Conservation (phyloP, 2,888 invertebrate genomes). For the Poecilus cupreus region DNA sequence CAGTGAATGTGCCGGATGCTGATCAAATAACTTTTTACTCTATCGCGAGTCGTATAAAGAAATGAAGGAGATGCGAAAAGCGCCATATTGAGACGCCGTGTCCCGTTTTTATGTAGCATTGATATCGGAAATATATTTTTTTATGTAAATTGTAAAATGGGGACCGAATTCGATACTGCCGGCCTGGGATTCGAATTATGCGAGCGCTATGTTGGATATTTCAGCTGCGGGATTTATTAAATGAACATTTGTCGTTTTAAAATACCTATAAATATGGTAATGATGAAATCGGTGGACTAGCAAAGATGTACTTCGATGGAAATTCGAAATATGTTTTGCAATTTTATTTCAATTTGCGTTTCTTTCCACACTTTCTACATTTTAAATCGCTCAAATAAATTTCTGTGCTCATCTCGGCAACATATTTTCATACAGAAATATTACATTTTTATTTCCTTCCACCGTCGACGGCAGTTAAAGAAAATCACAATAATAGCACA, state of each 20-base stretch:
- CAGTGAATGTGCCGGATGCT: conserved; percentile 41
- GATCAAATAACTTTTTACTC: conserved; percentile 57
- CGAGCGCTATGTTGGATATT: not conserved
- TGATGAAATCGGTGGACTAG: conserved; percentile 34
- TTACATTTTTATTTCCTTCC: conserved; percentile 29
- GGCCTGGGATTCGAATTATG: conserved; percentile 21
- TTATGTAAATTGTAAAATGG: conserved; percentile 65
- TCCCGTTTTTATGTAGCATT: conserved; percentile 63
- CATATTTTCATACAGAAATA: conserved; percentile 32
- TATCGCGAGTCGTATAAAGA: conserved; percentile 60
- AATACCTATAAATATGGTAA: conserved; percentile 47
- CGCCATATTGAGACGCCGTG: conserved; percentile 61
- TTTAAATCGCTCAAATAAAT: conserved; percentile 35
- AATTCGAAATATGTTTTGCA: conserved; percentile 32
- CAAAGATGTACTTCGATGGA: conserved; percentile 28
- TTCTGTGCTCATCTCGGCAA: conserved; percentile 12
- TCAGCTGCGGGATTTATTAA: conserved; percentile 30
- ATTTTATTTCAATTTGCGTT: conserved; percentile 42
- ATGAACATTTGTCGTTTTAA: conserved; percentile 43
- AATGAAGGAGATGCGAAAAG: conserved; percentile 60
- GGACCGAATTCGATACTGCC: conserved; percentile 39
- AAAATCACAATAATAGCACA: not conserved
- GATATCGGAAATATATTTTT: conserved; percentile 66
- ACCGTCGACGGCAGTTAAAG: not conserved
- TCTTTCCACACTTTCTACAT: conserved; percentile 38